Base-by-base conservation (phyloP, 1,140 invertebrate genomes). In the Gerris buenoi region DNA sequence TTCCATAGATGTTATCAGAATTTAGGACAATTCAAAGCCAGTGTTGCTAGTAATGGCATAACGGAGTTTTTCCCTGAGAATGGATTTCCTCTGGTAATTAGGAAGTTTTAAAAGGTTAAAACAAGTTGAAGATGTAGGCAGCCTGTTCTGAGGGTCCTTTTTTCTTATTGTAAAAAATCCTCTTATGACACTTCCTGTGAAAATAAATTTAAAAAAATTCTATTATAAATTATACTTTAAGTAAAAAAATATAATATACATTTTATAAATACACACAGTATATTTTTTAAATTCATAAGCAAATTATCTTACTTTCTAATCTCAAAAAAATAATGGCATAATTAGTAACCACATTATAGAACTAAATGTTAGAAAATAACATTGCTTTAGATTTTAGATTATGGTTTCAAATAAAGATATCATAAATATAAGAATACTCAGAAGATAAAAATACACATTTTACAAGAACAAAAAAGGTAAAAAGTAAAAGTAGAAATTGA, bases 81-180 rank as follows among this genome's bases (percentile, higher is more conserved):
- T 96, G 70, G 88, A 89, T 75, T 96, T 94, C 77, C 95, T 96
- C 75, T 96, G 93, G 77, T 99, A 99, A 79, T 99, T 99, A 65
- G 97, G 97, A 72, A 99, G 80, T 77, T 99, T 99, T 15, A 99
- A 83, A 27, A 99, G 82, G 81, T 99, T 99, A 79, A 99, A 99
- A 77, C 97, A 99, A 0, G 97, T 99, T 0, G 97, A 99, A 0
- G 95, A 97, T 0, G 97, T 98, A 26, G 97, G 97, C 33, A 99
- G 82, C 28, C 97, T 84, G 76, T 95, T 93, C 63, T 95, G 87
- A 0, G 96, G 94, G 79, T 98, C 95, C 75, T 92, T 92, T 75
- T 95, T 96, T 29, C 91, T 81, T 72, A 99, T 96, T 27, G 96
- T 97, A 73, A 99, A 96, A 78, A 99, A 98, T 62, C 96, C 97